Evolutionary conservation across 2,113 vertebrate species (phyloP), one percentile per base, ranked within the genome.

Genomic region (Seriola rivoliana): DNA sequence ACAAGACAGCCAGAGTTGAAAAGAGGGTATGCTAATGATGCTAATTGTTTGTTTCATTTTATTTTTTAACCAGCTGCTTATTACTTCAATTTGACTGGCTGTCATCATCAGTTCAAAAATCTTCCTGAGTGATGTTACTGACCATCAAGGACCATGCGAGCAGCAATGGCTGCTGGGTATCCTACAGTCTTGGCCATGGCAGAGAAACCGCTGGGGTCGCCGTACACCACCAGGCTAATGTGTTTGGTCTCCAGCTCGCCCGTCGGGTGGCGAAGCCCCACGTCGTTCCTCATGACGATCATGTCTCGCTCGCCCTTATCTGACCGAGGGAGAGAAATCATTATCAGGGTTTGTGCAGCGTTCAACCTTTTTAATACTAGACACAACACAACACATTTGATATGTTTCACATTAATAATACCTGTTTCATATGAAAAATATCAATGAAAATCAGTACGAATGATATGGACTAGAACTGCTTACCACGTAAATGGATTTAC

Each of bases 131-230:
- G 5, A 38, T 16, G 16, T 4, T 69, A 96, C 96, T 96, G 89
- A 99, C 98, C 98, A 21, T 97, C 94, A 0, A 99, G 96, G 69
- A 99, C 75, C 98, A 99, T 99, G 81, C 95, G 97, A 44, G 98
- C 96, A 69, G 95, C 96, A 82, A 99, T 98, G 75, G 98, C 98
- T 0, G 96, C 90, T 0, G 98, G 97, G 76, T 97, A 97, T 9
- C 98, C 98, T 13, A 99, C 98, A 50, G 97, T 97, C 94, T 98
- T 99, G 80, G 98, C 97, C 98, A 99, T 99, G 16, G 98, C 98
- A 7, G 98, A 98, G 90, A 96, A 98, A 46, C 98, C 97, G 21
- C 80, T 95, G 73, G 94, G 85, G 10, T 98, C 97, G 1, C 97
- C 98, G 52, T 99, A 99, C 25, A 97, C 97, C 82, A 99, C 98